phyloP scores from a whole-genome alignment of 2,113 vertebrate species.

The Psittacula cyanocephala region DNA sequence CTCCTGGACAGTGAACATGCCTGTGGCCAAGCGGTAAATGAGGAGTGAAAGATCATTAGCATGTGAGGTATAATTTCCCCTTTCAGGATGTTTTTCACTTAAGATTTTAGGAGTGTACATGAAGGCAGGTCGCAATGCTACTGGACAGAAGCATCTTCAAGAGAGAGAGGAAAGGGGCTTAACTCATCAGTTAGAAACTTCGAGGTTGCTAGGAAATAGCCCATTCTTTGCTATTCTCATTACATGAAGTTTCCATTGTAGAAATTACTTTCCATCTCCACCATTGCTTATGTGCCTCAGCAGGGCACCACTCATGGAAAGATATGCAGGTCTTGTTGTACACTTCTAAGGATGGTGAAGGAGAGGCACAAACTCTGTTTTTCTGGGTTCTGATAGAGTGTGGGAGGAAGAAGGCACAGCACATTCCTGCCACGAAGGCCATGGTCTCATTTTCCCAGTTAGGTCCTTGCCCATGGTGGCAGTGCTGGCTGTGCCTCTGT shows the following conservation, averaged over 20 bases:
- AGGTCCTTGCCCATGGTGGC: not conserved
- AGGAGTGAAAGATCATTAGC: not conserved
- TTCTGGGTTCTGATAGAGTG: not conserved
- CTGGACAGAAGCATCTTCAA: not conserved
- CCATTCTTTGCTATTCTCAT: not conserved
- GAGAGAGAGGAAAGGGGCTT: not conserved
- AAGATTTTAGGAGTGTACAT: not conserved
- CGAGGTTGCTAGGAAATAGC: not conserved
- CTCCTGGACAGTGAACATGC: not conserved
- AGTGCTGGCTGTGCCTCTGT: not conserved
- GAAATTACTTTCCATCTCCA: not conserved
- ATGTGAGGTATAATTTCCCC: not conserved
- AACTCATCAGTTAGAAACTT: not conserved
- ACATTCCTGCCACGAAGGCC: not conserved
- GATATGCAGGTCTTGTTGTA: not conserved
- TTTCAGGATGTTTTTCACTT: not conserved
- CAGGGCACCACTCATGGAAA: not conserved
- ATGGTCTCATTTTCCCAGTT: not conserved
- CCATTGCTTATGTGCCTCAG: not conserved
- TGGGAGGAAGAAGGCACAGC: not conserved
- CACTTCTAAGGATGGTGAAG: not conserved
- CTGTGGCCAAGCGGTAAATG: not conserved
- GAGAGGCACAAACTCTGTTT: not conserved
- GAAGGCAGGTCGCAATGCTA: rapidly evolving
- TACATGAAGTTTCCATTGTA: not conserved